Base-by-base conservation (phyloP, 2,888 invertebrate species). In the Polylopha cassiicola region DNA sequence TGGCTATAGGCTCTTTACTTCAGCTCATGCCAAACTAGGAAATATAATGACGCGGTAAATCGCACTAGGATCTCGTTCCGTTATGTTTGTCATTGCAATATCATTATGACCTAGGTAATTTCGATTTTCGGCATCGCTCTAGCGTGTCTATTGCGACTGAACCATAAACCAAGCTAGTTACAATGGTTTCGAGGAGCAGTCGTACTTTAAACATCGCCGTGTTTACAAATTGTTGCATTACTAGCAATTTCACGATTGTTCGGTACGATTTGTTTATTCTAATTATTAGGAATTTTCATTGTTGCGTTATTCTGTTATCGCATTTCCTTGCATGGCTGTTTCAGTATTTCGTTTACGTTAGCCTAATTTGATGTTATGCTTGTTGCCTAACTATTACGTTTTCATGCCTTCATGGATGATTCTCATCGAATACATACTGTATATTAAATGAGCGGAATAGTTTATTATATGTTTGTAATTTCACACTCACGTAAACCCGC, bases 211-310 rank as follows among this genome's bases (percentile, higher is more conserved):
- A 75, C 74, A 72, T 54, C 48, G 51, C 47, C 45, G 50, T 81
- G 80, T 82, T 84, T 84, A 78, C 73, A 76, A 82, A 84, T 73
- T 68, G 51, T 69, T 67, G 68, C 73, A 70, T 73, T 78, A 64
- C 67, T 56, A 53, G 59, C 65, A 63, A 68, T 72, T 74, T 69
- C 61, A 50, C 58, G 53, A 65, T 61, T 64, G 66, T 63, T 63
- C 65, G 51, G 51, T 56, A 49, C 53, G 50, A 65, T 66, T 71
- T 73, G 71, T 76, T 76, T 75, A 75, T 73, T 66, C 69, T 66
- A 67, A 70, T 73, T 75, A 69, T 68, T 67, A 51, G 54, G 66
- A 69, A 63, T 67, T 67, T 68, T 60, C 62, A 61, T 61, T 60
- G 62, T 62, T 61, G 53, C 49, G 47, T 42, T 36, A 45, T 32